Evolutionary conservation across 2,888 invertebrate species (phyloP).

Genomic region (Crioceris asparagi): DNA sequence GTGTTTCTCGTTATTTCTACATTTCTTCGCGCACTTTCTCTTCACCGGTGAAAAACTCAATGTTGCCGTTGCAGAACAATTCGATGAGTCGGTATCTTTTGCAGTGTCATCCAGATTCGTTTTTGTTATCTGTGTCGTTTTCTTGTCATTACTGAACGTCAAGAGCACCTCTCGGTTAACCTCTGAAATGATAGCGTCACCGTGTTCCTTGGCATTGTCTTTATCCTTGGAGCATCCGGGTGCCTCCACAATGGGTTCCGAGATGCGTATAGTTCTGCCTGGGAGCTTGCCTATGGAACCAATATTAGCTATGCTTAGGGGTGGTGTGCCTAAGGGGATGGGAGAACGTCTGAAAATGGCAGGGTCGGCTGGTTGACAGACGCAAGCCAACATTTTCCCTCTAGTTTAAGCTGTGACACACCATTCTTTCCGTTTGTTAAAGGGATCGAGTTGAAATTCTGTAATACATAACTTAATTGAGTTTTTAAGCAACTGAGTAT

Average conservation of each 20-base stretch:
- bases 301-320: conserved; percentile 24
- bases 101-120: no score
- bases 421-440: no score
- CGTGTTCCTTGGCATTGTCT: conserved; percentile 1
- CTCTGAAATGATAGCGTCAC: conserved; percentile 25
- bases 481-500: no score
- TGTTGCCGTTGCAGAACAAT: conserved; percentile 3
- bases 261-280: conserved; percentile 19
- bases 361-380: conserved; percentile 54
- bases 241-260: not conserved
- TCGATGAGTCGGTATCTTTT: not conserved
- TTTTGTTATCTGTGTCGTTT: conserved; percentile 4
- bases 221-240: not conserved
- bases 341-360: conserved; percentile 46
- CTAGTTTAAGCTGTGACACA: no score
- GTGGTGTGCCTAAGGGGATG: conserved; percentile 40
- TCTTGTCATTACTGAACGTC: conserved; percentile 2
- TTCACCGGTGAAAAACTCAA: conserved; percentile 10
- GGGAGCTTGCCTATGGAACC: conserved; percentile 28
- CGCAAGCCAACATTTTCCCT: conserved; percentile 51
- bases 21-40: conserved; percentile 12
- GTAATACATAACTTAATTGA: no score
- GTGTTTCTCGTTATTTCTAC: conserved; percentile 6
- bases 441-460: no score
- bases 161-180: conserved; percentile 22